Evolutionary conservation across 2,888 invertebrate genomes (phyloP).

Genomic region (Linyphia triangularis): DNA sequence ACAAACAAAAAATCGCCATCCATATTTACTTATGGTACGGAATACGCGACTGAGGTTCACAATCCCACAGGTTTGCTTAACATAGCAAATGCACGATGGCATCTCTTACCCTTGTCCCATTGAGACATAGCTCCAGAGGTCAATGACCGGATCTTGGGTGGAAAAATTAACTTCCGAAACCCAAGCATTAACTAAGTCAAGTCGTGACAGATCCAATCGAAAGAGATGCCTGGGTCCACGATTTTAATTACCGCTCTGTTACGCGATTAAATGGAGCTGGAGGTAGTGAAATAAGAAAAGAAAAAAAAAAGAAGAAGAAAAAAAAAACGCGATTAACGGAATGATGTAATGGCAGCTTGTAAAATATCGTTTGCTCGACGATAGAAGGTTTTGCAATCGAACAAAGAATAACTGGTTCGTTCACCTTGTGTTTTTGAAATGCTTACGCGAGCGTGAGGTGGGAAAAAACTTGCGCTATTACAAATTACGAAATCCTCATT

Average conservation of each 20-base stretch:
- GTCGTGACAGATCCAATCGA: not conserved
- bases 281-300: not conserved
- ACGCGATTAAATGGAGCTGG: slow-evolving; percentile 1
- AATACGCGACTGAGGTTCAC: not conserved
- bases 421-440: slow-evolving; percentile 52
- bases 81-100: slow-evolving; percentile 22
- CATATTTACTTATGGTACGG: slow-evolving; percentile 1
- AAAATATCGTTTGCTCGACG: slow-evolving; percentile 7
- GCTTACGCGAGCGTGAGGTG: not conserved
- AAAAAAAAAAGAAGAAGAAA: not conserved
- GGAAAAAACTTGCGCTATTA: not conserved
- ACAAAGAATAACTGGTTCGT: slow-evolving; percentile 34
- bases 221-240: slow-evolving; percentile 11
- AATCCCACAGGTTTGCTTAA: slow-evolving; percentile 11
- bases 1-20: not conserved
- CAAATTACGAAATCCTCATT: slow-evolving; percentile 32
- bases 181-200: slow-evolving; percentile 14
- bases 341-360: not conserved
- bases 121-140: slow-evolving; percentile 1
- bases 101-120: not conserved
- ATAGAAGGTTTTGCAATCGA: slow-evolving; percentile 53
- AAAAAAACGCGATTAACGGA: not conserved
- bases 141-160: slow-evolving; percentile 9
- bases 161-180: not conserved
- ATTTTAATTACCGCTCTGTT: slow-evolving; percentile 38